phyloP scores from a whole-genome alignment of 2,113 vertebrate genomes.

The Erythrocercus mccallii region DNA sequence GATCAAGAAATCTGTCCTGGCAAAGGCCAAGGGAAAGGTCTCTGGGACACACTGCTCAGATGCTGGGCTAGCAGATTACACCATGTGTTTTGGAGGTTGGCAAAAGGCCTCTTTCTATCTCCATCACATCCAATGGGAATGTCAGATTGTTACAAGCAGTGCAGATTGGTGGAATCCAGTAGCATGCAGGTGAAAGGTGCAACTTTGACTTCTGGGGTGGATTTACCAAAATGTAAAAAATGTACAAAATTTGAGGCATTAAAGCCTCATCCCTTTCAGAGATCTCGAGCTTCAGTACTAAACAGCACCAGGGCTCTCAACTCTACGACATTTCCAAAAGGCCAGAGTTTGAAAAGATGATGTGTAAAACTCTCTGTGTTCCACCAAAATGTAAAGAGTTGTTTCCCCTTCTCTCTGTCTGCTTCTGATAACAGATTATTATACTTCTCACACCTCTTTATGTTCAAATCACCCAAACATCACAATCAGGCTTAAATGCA shows the following conservation, averaged over 20 bases:
- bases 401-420: not conserved
- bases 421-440: constrained; percentile 24
- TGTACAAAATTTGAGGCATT: not conserved
- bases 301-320: not conserved
- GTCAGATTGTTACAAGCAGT: not conserved
- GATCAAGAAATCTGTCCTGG: not conserved
- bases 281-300: not conserved
- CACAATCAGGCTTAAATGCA: constrained; percentile 65
- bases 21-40: not conserved
- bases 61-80: not conserved
- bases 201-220: not conserved
- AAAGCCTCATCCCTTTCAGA: not conserved
- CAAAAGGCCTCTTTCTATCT: not conserved
- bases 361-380: not conserved
- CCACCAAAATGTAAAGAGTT: not conserved
- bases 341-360: not conserved
- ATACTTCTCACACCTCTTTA: not conserved
- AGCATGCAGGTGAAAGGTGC: not conserved
- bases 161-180: not conserved
- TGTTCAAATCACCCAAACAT: constrained; percentile 9
- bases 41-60: not conserved
- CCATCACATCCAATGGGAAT: not conserved
- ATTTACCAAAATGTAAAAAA: not conserved
- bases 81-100: not conserved
- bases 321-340: not conserved